These are phyloP conservation scores for Eucera pruinosa DNA, from an alignment of 2,888 invertebrate genomes.

Conservation along the genomic window DNA sequence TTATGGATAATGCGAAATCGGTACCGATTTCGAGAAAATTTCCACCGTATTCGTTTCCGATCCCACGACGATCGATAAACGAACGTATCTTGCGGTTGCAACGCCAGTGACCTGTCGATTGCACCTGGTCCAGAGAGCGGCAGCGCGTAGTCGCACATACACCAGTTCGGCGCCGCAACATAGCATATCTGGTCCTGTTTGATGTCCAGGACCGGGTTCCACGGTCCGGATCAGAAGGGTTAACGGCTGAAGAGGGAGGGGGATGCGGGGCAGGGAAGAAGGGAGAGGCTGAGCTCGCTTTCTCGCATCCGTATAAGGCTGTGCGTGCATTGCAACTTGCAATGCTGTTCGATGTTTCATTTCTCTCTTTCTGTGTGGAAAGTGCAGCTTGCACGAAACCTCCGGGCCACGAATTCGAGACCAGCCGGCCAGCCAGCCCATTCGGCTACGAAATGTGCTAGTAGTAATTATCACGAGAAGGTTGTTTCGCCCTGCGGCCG, in stretches of 20 bases:
- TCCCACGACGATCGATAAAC: constrained; percentile 35
- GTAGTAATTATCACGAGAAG: constrained; percentile 53
- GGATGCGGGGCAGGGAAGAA: background rate
- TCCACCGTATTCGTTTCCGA: background rate
- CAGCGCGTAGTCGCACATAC: constrained; percentile 38
- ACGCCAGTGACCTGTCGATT: constrained; percentile 55
- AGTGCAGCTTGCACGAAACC: constrained; percentile 57
- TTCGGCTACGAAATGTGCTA: constrained; percentile 47
- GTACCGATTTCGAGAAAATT: background rate
- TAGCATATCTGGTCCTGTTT: constrained; percentile 63
- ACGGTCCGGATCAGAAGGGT: constrained; percentile 58
- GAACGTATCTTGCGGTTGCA: constrained; percentile 38
- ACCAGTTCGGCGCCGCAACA: constrained; percentile 47
- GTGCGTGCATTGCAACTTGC: constrained; percentile 57
- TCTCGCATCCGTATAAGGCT: constrained; percentile 71
- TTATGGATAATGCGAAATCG: background rate
- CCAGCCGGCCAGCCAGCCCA: constrained; percentile 40
- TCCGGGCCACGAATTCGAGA: constrained; percentile 58
- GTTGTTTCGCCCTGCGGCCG: constrained; percentile 29
- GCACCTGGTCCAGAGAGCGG: constrained; percentile 52
- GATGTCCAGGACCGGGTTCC: constrained; percentile 65
- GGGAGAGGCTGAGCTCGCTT: constrained; percentile 52
- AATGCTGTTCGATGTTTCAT: constrained; percentile 30
- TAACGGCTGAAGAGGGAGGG: constrained; percentile 26
- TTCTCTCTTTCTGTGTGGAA: constrained; percentile 9